Percentiles rank a stretch among this genome's conserved stretches.
These are phyloP conservation scores for Lasius fuliginosus DNA, from an alignment of 2,888 invertebrate species.

Conservation along the genomic window DNA sequence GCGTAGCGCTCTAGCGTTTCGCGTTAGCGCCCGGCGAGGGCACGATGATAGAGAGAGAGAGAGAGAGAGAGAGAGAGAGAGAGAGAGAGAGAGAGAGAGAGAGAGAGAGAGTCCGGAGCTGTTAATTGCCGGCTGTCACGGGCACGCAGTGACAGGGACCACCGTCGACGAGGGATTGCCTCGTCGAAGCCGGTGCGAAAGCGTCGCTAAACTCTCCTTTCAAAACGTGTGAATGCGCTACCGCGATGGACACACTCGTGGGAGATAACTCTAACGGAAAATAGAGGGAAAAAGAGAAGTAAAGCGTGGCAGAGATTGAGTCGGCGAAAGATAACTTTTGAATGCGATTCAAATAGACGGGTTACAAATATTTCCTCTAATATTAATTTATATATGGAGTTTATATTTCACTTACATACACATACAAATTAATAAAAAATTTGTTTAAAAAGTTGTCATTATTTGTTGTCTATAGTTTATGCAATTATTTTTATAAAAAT, in stretches of 20 bases:
- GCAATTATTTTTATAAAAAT: constrained; percentile 6
- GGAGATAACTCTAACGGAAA: constrained; percentile 12
- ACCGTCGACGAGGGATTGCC: constrained; percentile 72
- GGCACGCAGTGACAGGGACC: constrained; percentile 81
- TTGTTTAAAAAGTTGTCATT: background rate
- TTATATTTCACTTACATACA: background rate
- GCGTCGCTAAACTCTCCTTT: constrained; percentile 66
- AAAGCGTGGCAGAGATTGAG: background rate
- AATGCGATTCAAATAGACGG: background rate
- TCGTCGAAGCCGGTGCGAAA: constrained; percentile 67
- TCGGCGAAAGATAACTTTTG: background rate
- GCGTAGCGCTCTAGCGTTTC: constrained; percentile 65
- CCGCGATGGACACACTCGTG: constrained; percentile 46
- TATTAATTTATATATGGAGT: background rate
- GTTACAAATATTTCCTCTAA: background rate
- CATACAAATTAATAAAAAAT: background rate
- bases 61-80: constrained; percentile 74
- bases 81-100: constrained; percentile 48
- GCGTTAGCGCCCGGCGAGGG: constrained; percentile 48
- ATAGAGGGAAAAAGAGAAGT: background rate
- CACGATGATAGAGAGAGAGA: constrained; percentile 42
- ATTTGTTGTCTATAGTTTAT: background rate
- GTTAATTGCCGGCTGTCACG: constrained; percentile 86
- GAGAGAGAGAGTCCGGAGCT: constrained; percentile 82
- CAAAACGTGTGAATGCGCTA: constrained; percentile 66